Conservation (phyloP, 1,140 invertebrate genomes). For the Drosophila lini region DNA sequence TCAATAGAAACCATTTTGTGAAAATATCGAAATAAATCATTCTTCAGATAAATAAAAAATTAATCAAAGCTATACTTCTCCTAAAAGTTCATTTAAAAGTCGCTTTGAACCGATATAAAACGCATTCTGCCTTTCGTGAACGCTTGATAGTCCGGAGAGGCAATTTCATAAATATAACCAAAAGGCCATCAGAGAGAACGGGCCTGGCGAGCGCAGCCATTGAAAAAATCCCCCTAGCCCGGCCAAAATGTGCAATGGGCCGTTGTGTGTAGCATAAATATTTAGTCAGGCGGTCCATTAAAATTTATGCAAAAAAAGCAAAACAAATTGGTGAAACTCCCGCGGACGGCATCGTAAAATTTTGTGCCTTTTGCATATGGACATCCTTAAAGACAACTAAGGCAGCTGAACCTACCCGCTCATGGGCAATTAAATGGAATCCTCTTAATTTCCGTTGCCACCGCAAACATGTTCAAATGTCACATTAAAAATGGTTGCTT, state of each 20-base stretch:
- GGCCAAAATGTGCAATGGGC: conserved; percentile 64
- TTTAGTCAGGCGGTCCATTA: conserved; percentile 70
- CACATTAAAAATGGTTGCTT: conserved; percentile 61
- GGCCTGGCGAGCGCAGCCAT: conserved; percentile 18
- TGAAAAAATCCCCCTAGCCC: conserved; percentile 4
- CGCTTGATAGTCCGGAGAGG: conserved; percentile 5
- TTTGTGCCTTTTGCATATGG: conserved; percentile 30
- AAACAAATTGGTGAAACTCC: conserved; percentile 43
- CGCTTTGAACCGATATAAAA: conserved; percentile 28
- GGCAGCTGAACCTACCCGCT: not conserved
- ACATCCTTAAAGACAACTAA: conserved; percentile 60
- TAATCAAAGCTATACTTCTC: not conserved
- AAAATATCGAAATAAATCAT: not conserved
- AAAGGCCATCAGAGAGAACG: conserved; percentile 27
- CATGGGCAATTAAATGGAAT: conserved; percentile 51
- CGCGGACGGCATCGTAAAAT: conserved; percentile 9
- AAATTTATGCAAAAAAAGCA: conserved; percentile 69
- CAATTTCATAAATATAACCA: conserved; percentile 48
- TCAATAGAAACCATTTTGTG: conserved; percentile 2
- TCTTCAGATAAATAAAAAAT: not conserved
- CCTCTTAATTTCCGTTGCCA: conserved; percentile 36
- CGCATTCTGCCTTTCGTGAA: conserved; percentile 15
- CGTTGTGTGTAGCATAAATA: conserved; percentile 75
- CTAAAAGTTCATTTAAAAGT: conserved; percentile 51
- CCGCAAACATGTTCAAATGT: conserved; percentile 61